Evolutionary conservation across 2,888 invertebrate species (phyloP).

Genomic region (Anaspis maculata): DNA sequence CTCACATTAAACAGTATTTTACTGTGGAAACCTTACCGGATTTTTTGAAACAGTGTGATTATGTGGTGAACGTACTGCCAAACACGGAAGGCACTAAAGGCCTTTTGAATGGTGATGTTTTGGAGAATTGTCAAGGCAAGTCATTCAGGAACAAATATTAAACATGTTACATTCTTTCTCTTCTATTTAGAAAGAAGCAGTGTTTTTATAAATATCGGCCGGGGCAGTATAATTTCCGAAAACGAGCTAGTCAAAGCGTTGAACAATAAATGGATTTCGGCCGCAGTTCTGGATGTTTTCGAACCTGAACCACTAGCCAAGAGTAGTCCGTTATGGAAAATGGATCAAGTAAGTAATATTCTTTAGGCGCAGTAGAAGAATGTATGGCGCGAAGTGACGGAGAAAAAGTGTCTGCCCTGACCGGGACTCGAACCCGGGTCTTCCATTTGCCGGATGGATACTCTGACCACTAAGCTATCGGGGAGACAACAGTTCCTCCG

Average conservation of each 20-base stretch:
- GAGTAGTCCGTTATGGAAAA: slow-evolving; percentile 44
- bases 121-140: slow-evolving; percentile 40
- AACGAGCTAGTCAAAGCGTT: slow-evolving; percentile 45
- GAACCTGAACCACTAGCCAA: slow-evolving; percentile 46
- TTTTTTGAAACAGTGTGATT: slow-evolving; percentile 45
- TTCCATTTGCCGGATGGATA: no score
- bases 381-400: no score
- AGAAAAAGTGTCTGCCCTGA: no score
- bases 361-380: no score
- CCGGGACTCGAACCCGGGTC: no score
- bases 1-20: slow-evolving; percentile 29
- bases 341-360: slow-evolving; percentile 41
- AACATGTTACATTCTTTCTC: slow-evolving; percentile 2
- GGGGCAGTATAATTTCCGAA: slow-evolving; percentile 49
- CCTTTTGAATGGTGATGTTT: slow-evolving; percentile 43
- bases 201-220: slow-evolving; percentile 52
- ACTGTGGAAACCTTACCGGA: slow-evolving; percentile 30
- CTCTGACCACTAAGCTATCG: no score
- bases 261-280: slow-evolving; percentile 46
- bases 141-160: slow-evolving; percentile 1
- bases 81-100: slow-evolving; percentile 44
- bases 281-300: slow-evolving; percentile 51
- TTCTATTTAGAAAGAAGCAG: slow-evolving; percentile 31
- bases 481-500: no score
- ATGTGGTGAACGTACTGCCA: slow-evolving; percentile 48